phyloP scores from a whole-genome alignment of 1,140 invertebrate genomes.

The silkworm (Bombyx mori) region ASM3026992v2 NC_085110.1:7868001-7868500 shows the following conservation, averaged over 20 bases:
- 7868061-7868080: constrained; percentile 54
- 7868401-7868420: constrained; percentile 72
- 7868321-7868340: constrained; percentile 80
- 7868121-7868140: constrained; percentile 73
- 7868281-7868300: constrained; percentile 94
- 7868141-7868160: constrained; percentile 77
- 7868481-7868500: constrained; percentile 69
- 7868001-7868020: constrained; percentile 78
- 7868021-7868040: constrained; percentile 70
- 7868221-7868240: constrained; percentile 91
- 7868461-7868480: constrained; percentile 62
- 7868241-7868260: constrained; percentile 94
- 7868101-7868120: constrained; percentile 35
- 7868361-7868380: constrained; percentile 74
- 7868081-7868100: constrained; percentile 50
- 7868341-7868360: constrained; percentile 79
- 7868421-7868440: constrained; percentile 74
- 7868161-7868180: constrained; percentile 57
- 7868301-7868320: constrained; percentile 87
- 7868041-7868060: constrained; percentile 47
- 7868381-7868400: constrained; percentile 74
- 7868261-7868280: constrained; percentile 89
- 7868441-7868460: constrained; percentile 60
- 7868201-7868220: constrained; percentile 85
- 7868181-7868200: constrained; percentile 81